Percentiles rank a stretch among this genome's conserved stretches.
Evolutionary conservation across 2,888 invertebrate species (phyloP).

Genomic region (Erpobdella octoculata): DNA sequence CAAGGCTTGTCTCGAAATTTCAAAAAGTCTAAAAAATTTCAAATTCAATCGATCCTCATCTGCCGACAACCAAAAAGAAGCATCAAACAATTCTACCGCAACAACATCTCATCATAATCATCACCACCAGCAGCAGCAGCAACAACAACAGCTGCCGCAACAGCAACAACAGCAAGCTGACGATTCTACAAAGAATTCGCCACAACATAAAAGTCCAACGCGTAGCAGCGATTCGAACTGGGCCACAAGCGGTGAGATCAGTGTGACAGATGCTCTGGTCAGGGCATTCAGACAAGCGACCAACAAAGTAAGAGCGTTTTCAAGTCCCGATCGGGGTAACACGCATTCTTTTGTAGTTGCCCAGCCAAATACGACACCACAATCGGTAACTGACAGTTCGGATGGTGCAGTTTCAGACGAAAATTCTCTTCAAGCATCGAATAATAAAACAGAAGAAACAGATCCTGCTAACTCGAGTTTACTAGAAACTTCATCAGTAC

Average conservation of each 20-base stretch:
- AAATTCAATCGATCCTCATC: conserved; percentile 40
- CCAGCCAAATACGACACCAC: neutral
- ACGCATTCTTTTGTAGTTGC: neutral
- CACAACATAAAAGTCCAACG: neutral
- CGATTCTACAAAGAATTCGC: neutral
- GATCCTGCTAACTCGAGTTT: neutral
- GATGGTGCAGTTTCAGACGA: neutral
- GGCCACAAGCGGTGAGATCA: conserved; percentile 13
- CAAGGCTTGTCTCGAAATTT: conserved; percentile 50
- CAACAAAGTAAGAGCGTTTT: conserved; percentile 31
- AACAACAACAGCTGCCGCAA: neutral
- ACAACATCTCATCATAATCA: neutral
- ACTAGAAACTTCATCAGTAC: neutral
- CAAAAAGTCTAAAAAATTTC: conserved; percentile 50
- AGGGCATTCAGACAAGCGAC: conserved; percentile 38
- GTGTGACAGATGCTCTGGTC: conserved; percentile 35
- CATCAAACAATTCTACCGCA: neutral
- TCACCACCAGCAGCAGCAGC: neutral
- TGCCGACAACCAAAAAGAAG: neutral
- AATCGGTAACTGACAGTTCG: neutral
- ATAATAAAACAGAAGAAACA: too few species aligned
- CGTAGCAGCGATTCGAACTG: conserved; percentile 9
- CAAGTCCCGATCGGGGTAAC: conserved; percentile 2
- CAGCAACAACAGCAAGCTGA: neutral
- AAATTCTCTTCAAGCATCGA: too few species aligned